Evolutionary conservation across 2,888 invertebrate species (phyloP).

Genomic region (Meta bourneti): DNA sequence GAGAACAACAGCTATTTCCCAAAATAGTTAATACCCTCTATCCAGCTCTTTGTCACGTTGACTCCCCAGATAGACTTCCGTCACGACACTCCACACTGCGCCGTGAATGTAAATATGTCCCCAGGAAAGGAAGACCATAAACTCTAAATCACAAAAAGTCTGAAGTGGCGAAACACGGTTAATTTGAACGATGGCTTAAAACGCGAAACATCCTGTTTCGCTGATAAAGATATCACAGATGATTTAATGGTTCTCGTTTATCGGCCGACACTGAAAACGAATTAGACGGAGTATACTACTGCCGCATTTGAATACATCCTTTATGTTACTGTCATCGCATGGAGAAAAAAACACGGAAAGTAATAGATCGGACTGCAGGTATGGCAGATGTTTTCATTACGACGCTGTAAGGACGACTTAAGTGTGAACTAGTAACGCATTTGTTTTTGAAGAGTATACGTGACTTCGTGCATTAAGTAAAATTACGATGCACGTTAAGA

Average conservation of each 20-base stretch:
- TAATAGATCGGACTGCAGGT: constrained; percentile 39
- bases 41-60: neutral
- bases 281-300: constrained; percentile 44
- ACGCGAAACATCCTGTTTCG: constrained; percentile 52
- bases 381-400: constrained; percentile 64
- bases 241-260: constrained; percentile 47
- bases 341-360: constrained; percentile 34
- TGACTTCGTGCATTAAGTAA: neutral
- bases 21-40: too few species aligned
- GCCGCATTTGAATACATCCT: constrained; percentile 41
- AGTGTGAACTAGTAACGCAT: constrained; percentile 34
- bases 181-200: constrained; percentile 48
- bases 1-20: too few species aligned
- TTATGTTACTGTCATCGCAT: constrained; percentile 58
- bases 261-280: constrained; percentile 43
- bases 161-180: constrained; percentile 21
- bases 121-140: neutral
- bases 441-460: constrained; percentile 11
- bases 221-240: constrained; percentile 56
- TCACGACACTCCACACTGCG: neutral
- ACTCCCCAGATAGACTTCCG: neutral
- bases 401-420: constrained; percentile 34
- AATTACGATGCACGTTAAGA: neutral
- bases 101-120: neutral
- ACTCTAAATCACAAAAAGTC: constrained; percentile 10